A percentile compares a stretch with the other conserved stretches of the same genome.
Evolutionary conservation across 92 coral and sea anemone genomes (phyloP).

Genomic region (Isaurus tuberculatus): DNA sequence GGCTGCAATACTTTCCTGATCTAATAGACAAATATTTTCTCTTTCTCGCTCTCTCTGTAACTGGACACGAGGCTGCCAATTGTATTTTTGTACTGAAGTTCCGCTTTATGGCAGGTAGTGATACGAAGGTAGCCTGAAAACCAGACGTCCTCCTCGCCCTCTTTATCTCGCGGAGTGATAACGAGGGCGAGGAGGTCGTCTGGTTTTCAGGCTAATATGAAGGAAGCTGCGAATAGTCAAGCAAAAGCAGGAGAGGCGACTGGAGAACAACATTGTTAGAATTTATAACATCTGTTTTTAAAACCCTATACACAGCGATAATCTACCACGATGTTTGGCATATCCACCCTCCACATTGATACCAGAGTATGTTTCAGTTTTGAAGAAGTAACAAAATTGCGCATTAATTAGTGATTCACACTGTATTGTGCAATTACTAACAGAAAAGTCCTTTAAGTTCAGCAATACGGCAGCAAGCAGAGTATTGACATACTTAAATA

Average conservation of each 20-base stretch:
- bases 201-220: no score
- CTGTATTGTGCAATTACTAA: not conserved
- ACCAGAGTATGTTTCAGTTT: not conserved
- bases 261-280: not conserved
- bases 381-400: not conserved
- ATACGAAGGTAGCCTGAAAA: no score
- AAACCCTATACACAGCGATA: constrained; percentile 15
- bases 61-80: constrained; percentile 41
- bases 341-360: constrained; percentile 6
- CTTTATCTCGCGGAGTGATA: no score
- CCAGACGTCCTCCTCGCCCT: no score
- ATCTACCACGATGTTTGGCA: constrained; percentile 11
- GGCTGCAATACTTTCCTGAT: constrained; percentile 32
- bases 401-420: not conserved
- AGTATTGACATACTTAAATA: not conserved
- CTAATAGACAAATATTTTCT: constrained; percentile 15
- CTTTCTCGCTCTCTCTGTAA: constrained; percentile 23
- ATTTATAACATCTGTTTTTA: constrained; percentile 18
- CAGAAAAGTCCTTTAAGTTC: not conserved
- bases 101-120: no score
- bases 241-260: not conserved
- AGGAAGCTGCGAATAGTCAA: not conserved
- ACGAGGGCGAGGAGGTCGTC: no score
- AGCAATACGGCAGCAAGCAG: constrained; percentile 4
- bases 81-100: not conserved